Evolutionary conservation across 2,888 invertebrate species (phyloP).

Genomic region (Troides oblongomaculatus): DNA sequence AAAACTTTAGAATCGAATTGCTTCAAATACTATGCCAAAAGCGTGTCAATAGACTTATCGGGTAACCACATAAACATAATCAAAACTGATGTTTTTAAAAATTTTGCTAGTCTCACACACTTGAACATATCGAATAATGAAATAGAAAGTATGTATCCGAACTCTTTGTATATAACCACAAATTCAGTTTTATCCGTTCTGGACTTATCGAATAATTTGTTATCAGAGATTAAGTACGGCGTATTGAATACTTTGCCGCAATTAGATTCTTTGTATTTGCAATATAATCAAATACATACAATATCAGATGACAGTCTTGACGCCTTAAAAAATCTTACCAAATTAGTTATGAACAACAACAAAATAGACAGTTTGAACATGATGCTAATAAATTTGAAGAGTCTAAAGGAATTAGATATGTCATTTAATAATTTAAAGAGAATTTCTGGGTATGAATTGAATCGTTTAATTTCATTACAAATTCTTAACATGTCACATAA

Average conservation of each 20-base stretch:
- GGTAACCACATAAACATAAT: conserved; percentile 49
- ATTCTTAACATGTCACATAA: conserved; percentile 59
- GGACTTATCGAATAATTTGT: conserved; percentile 56
- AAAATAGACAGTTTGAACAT: conserved; percentile 49
- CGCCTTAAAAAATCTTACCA: conserved; percentile 43
- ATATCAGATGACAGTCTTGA: conserved; percentile 51
- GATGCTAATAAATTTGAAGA: conserved; percentile 51
- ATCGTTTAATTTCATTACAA: conserved; percentile 48
- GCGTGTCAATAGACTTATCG: conserved; percentile 47
- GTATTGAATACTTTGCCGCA: conserved; percentile 42
- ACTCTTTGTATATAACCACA: conserved; percentile 42
- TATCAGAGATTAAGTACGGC: conserved; percentile 44
- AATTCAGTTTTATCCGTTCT: conserved; percentile 41
- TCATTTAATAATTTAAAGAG: conserved; percentile 51
- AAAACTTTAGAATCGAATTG: conserved; percentile 41
- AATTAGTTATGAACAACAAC: conserved; percentile 52
- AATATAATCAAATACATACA: conserved; percentile 48
- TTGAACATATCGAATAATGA: conserved; percentile 58
- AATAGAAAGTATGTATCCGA: conserved; percentile 44
- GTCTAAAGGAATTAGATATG: conserved; percentile 49
- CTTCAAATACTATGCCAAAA: conserved; percentile 56
- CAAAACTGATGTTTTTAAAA: conserved; percentile 49
- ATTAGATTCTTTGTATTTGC: conserved; percentile 50
- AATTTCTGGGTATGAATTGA: conserved; percentile 53
- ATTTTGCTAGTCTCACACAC: conserved; percentile 39